A percentile compares a stretch with the other conserved stretches of the same genome.
Conservation (phyloP, 1,140 invertebrate genomes). For the Zaprionus kolodkinae region DNA sequence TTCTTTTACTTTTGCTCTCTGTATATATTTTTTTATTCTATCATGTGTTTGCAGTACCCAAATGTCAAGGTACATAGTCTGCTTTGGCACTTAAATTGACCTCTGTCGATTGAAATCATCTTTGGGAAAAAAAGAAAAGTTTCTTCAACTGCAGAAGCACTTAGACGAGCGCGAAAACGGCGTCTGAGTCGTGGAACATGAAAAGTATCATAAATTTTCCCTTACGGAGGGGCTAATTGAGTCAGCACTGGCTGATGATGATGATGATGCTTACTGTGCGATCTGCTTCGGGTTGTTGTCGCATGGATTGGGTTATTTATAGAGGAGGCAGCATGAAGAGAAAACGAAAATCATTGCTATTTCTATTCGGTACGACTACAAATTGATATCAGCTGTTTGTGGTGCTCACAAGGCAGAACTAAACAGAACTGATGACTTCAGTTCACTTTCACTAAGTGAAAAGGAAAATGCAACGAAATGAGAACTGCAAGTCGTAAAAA, state of each 20-base stretch:
- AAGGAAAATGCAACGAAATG: conserved; percentile 44
- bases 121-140: conserved; percentile 14
- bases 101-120: conserved; percentile 22
- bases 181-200: background rate
- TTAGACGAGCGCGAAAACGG: conserved; percentile 35
- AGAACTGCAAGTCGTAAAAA: conserved; percentile 46
- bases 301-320: conserved; percentile 51
- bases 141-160: conserved; percentile 40
- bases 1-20: conserved; percentile 36
- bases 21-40: background rate
- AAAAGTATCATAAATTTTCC: conserved; percentile 58
- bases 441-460: conserved; percentile 53
- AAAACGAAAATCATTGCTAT: conserved; percentile 61
- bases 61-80: conserved; percentile 63
- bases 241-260: conserved; percentile 53
- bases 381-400: conserved; percentile 50
- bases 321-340: conserved; percentile 25
- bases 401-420: conserved; percentile 13
- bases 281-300: conserved; percentile 14
- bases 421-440: conserved; percentile 26
- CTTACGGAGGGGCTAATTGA: conserved; percentile 59
- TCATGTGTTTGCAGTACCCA: conserved; percentile 18
- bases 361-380: conserved; percentile 39
- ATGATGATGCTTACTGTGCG: conserved; percentile 37
- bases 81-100: conserved; percentile 48